phyloP scores from a whole-genome alignment of 2,888 invertebrate species.

The Euplagia quadripunctaria region DNA sequence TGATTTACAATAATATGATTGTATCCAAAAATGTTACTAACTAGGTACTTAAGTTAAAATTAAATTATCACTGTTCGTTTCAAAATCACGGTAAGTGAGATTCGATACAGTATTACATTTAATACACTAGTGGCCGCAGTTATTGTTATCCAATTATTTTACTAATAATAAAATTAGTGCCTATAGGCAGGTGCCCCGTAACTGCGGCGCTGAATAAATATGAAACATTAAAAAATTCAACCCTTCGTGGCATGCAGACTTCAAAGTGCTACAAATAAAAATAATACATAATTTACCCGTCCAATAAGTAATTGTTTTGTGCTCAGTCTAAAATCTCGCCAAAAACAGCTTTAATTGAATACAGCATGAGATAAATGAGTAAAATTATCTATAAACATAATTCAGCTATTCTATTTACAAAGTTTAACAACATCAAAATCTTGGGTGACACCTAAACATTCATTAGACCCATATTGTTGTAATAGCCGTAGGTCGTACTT shows the following conservation, averaged over 20 bases:
- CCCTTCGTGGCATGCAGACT: constrained; percentile 32
- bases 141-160: constrained; percentile 28
- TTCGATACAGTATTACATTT: constrained; percentile 61
- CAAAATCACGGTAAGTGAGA: constrained; percentile 59
- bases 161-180: constrained; percentile 32
- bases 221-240: constrained; percentile 52
- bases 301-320: constrained; percentile 55
- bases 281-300: constrained; percentile 55
- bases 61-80: constrained; percentile 75
- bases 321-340: constrained; percentile 74
- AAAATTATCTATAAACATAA: constrained; percentile 58
- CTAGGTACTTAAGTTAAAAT: constrained; percentile 72
- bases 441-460: constrained; percentile 61
- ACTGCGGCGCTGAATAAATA: constrained; percentile 60
- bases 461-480: constrained; percentile 36
- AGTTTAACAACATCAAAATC: constrained; percentile 66
- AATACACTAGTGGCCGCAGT: constrained; percentile 52
- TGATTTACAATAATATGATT: constrained; percentile 78
- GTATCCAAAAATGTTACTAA: constrained; percentile 77
- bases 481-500: constrained; percentile 30
- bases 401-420: constrained; percentile 70
- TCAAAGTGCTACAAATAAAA: constrained; percentile 36
- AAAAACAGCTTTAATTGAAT: constrained; percentile 50
- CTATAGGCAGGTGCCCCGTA: constrained; percentile 42
- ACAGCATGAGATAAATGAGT: constrained; percentile 42